Evolutionary conservation across 2,113 vertebrate genomes (phyloP), one percentile per base, ranked within the genome.

Genomic region (Accipiter cooperii): DNA sequence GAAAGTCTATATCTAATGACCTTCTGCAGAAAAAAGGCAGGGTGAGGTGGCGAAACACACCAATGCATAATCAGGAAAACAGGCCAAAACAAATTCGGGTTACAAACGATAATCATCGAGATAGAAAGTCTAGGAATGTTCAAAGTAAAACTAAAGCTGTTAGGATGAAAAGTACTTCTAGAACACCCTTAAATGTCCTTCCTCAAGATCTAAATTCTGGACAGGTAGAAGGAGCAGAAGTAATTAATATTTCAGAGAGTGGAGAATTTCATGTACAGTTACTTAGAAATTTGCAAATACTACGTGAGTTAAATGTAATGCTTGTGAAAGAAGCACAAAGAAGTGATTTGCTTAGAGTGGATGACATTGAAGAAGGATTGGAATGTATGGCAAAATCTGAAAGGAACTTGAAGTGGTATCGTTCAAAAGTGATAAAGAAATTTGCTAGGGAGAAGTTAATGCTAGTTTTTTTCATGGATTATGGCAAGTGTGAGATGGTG

Each of bases 401-500:
- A 79, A 84, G 66, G 29, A 94, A 84, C 52, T 88, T 95, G 4
- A 89, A 84, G 36, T 98, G 98, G 98, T 95, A 97, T 87, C 92
- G 98, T 78, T 98, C 98, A 61, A 93, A 97, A 93, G 96, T 99
- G 71, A 85, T 97, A 60, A 89, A 97, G 38, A 92, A 93, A 13
- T 95, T 93, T 84, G 33, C 82, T 17, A 77, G 60, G n/a, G 68
- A 96, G 46, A 94, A 90, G 31, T 94, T 93, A 82, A 96, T 98
- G 77, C 71, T 96, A 28, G 98, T 98, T 58, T 97, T 98, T 75
- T 97, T 98, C 20, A 38, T 98, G 69, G 98, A 99, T 96, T 89
- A 94, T 76, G 98, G 98, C 55, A 96, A 13, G 6, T 95, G 31
- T 84, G 97, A 98, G 78, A 83, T 96, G 38, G 96, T 99, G 38